phyloP scores from a whole-genome alignment of 1,140 invertebrate genomes.

The Lordiphosa collinella region DNA sequence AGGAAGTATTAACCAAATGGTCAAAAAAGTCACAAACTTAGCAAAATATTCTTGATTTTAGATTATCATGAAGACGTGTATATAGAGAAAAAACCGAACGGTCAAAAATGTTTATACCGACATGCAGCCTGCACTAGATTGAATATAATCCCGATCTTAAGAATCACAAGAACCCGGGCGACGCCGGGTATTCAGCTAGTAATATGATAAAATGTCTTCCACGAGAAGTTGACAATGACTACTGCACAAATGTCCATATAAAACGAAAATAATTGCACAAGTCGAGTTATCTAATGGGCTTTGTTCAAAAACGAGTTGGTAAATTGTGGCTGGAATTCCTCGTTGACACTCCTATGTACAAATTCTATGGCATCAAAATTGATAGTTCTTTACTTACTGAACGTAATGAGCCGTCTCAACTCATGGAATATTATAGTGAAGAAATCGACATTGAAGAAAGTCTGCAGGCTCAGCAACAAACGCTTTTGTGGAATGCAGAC shows the following conservation, averaged over 20 bases:
- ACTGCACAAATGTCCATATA: not conserved
- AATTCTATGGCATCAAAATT: constrained; percentile 2
- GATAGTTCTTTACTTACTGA: not conserved
- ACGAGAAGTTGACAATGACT: constrained; percentile 10
- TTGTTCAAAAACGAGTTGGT: no score
- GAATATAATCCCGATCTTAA: no score
- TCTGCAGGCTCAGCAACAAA: constrained; percentile 60
- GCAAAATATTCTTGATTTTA: no score
- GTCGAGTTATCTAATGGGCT: not conserved
- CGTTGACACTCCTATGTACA: not conserved
- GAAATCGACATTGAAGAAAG: constrained; percentile 44
- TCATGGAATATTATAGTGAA: constrained; percentile 27
- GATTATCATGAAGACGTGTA: no score
- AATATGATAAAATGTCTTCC: constrained; percentile 54
- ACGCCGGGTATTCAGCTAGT: no score
- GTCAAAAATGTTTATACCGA: no score
- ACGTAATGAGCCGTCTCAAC: not conserved
- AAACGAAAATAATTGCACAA: not conserved
- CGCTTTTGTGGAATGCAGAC: constrained; percentile 67
- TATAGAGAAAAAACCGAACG: no score
- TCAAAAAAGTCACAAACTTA: no score
- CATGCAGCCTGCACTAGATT: no score
- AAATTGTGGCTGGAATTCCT: no score
- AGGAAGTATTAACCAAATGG: no score
- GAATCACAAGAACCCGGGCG: no score